Base-by-base conservation (phyloP, 2,888 invertebrate genomes). In the Helleia helle region DNA sequence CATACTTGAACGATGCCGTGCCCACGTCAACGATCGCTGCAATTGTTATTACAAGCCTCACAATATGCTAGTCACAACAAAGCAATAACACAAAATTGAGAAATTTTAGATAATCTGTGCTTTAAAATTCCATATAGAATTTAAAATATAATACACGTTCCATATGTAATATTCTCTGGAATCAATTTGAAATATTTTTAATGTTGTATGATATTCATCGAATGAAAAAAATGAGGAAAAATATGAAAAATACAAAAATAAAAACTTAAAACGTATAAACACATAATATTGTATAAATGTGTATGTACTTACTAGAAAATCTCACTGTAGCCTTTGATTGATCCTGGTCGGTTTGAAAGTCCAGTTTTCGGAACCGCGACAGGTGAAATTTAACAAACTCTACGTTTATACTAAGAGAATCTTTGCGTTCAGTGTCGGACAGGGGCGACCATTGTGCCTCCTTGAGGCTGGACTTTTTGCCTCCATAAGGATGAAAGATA, bases 401-500 rank as follows among this genome's bases (percentile, higher is more conserved):
- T 1, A 98, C 97, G 71, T 97, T 97, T 43, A 98, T 93, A 59
- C 96, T 96, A 6, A 98, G 86, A 0, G 97, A 97, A 81, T 98
- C 97, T 69, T 97, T 97, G 37, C 97, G 87, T 73, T 96, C 96
- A 47, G 92, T 92, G 62, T 95, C 95, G 0, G 93, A 90, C 2
- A 94, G 79, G 0, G 95, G 95, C 0, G 94, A 94, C 90, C 94
- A 94, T 66, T 94, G 94, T 0, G 93, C 91, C 65, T 92, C 92
- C 65, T 92, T 92, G 5, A 80, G 48, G 56, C 91, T 91, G 38
- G 92, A 87, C 72, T 95, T 95, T 72, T 96, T 96, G 36, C 93
- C 93, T 4, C 97, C 97, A 67, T 98, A 99, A 0, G 99, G 99
- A 83, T 99, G 99, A 84, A 98, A 99, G 61, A 99, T 96, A 75